A percentile compares a stretch with the other conserved stretches of the same genome.
phyloP scores from a whole-genome alignment of 2,113 vertebrate genomes.

The Setophaga coronata region DNA sequence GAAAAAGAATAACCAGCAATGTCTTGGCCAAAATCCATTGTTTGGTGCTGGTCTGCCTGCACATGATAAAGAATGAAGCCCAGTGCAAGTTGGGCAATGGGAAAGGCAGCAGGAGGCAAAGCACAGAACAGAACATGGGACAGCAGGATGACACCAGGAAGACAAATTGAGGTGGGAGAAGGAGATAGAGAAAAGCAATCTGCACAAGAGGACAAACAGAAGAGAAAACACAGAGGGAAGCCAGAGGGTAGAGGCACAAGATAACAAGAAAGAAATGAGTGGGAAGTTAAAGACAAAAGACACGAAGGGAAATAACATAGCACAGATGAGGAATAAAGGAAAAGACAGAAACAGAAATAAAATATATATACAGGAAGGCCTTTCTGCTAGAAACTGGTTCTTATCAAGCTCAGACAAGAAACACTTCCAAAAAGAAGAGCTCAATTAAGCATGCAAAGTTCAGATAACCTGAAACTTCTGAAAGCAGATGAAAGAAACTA shows the following conservation, averaged over 20 bases:
- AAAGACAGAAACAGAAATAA: background rate
- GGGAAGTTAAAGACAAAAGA: background rate
- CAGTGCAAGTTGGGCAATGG: background rate
- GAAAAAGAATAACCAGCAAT: background rate
- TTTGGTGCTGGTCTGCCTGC: background rate
- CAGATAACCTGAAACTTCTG: background rate
- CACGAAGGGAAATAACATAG: background rate
- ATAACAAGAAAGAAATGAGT: background rate
- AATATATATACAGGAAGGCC: background rate
- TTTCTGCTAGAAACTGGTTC: background rate
- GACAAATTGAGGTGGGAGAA: background rate
- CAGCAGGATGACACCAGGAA: background rate
- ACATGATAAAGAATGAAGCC: background rate
- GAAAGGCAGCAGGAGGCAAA: background rate
- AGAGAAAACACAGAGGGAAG: background rate
- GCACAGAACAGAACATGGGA: background rate
- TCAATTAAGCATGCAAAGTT: background rate
- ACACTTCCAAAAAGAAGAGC: background rate
- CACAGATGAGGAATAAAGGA: background rate
- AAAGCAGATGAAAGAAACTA: background rate
- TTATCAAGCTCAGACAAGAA: constrained; percentile 8
- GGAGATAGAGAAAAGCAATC: background rate
- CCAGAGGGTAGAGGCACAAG: background rate
- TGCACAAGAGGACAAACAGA: background rate
- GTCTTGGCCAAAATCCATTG: background rate